Base-by-base conservation (phyloP, 2,113 vertebrate genomes). In the Oenanthe melanoleuca region DNA sequence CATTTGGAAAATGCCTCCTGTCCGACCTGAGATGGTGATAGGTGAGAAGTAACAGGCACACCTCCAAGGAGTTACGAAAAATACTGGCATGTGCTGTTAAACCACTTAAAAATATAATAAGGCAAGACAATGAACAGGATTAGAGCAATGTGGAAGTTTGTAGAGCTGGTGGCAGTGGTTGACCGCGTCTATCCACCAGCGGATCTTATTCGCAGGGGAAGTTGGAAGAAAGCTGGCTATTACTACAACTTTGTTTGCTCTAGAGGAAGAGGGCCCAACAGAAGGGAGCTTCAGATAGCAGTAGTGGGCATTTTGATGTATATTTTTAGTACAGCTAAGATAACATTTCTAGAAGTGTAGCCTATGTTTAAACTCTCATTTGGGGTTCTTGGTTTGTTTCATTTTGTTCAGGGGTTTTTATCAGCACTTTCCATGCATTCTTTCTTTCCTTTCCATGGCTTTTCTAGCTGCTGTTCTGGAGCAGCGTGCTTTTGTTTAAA, bases 211-310 rank as follows among this genome's bases (percentile, higher is more conserved):
- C 42, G 6, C 52, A 79, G 85, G 93, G 89, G 91, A 93, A 94
- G 96, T 14, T 94, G 86, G 60, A 96, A 61, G 88, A 93, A 93
- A 63, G 73, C 81, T 95, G 88, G 49, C 83, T 87, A 67, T 95
- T 89, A 60, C 81, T 84, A 57, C 1, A 6, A 40, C 91, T 96
- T 91, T 93, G 83, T 95, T 94, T 96, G 93, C 86, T 95, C 49
- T 40, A 75, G 65, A 94, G 93, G 94, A 95, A 96, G 89, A 95
- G 94, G 96, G 94, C 95, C 92, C 80, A 86, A 5, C 95, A 93
- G 81, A 93, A 96, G 96, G 96, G 94, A 93, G 88, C 74, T 95
- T 93, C 95, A 90, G 94, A 95, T 95, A 91, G 92, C 89, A 84
- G 56, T 49, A 82, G 89, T 79, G 74, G 80, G 70, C 73, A 95